Evolutionary conservation across 2,113 vertebrate species (phyloP), one percentile per base, ranked within the genome.

Genomic region (Lamprotornis superbus): DNA sequence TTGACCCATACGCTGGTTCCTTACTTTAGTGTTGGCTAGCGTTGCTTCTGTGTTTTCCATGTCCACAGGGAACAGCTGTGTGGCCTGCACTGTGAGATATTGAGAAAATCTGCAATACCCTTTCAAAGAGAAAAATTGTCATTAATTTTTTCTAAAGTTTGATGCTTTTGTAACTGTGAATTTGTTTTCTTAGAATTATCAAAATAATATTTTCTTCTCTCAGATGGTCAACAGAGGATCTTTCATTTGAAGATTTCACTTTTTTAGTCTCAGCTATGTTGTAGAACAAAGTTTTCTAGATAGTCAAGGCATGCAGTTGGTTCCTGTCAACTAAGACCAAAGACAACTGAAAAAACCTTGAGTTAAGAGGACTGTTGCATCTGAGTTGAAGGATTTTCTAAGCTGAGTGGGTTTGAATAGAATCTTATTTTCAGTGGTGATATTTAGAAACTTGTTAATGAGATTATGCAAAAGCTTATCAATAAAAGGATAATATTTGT

Each of bases 71-170:
- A 90, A 19, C 33, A 57, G 24, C 27, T 46, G 7, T 55, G 16
- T 56, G 27, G 46, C 69, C 64, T 61, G 16, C 24, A 15, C 28
- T 13, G 7, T 24, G 20, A 60, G 27, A 52, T 47, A 30, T 3
- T 5, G 3, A 18, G 30, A 70, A 47, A 69, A 71, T 0, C 0
- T 60, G 25, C 6, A 19, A 16, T 11, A 17, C 12, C 35, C 4
- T 59, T 79, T 60, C 21, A 31, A 71, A 44, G 8, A 47, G 20
- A 33, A 67, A 44, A 85, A 17, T 9, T 1, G 1, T 1, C 16
- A 35, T 25, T 0, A 39, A 2, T 39, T 4, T 37, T 81, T 64
- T 73, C 18, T 30, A 46, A 71, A 78, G 24, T 44, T 2, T 25
- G 7, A 4, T 73, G 23, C 59, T 63, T 78, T 75, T 82, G 8